Percentiles rank a stretch among this genome's conserved stretches.
These are phyloP conservation scores for Nasonovia ribisnigri DNA, from an alignment of 2,888 invertebrate species.

Conservation along the genomic window DNA sequence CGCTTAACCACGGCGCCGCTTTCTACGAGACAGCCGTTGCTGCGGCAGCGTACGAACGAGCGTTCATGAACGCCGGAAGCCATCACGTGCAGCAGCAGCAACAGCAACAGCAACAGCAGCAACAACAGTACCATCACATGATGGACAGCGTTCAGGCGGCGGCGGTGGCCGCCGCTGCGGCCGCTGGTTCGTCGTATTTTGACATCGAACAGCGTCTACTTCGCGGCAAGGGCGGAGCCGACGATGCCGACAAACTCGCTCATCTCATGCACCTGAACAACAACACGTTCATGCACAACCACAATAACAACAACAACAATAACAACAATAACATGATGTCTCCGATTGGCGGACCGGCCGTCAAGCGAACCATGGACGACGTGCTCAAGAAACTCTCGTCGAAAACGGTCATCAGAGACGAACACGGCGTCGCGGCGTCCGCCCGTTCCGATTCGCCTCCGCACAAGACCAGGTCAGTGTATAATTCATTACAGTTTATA, in stretches of 20 bases:
- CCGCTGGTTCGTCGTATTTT: conserved; percentile 72
- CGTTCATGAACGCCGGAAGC: conserved; percentile 45
- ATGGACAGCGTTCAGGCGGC: conserved; percentile 51
- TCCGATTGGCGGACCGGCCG: conserved; percentile 28
- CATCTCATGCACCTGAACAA: conserved; percentile 52
- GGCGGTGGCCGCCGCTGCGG: conserved; percentile 73
- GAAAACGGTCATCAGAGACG: conserved; percentile 83
- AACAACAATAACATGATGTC: conserved; percentile 32
- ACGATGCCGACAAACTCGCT: conserved; percentile 38
- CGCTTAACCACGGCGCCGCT: conserved; percentile 52
- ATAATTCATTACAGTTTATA: not conserved
- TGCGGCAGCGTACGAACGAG: conserved; percentile 59
- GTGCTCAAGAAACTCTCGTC: conserved; percentile 88
- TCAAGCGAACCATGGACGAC: conserved; percentile 90
- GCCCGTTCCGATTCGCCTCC: conserved; percentile 76
- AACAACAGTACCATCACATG: conserved; percentile 47
- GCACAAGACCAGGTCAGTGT: conserved; percentile 72
- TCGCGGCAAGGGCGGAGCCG: conserved; percentile 70
- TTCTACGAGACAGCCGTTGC: conserved; percentile 60
- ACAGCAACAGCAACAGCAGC: conserved; percentile 40
- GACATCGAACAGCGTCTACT: conserved; percentile 53
- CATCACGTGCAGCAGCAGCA: conserved; percentile 33
- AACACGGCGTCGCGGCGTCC: conserved; percentile 69
- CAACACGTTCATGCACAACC: conserved; percentile 41
- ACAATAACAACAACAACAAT: conserved; percentile 49